A percentile compares a stretch with the other conserved stretches of the same genome.
These are phyloP conservation scores for Panthera tigris DNA, from an alignment of 2,113 vertebrate species.

Conservation along the genomic window DNA sequence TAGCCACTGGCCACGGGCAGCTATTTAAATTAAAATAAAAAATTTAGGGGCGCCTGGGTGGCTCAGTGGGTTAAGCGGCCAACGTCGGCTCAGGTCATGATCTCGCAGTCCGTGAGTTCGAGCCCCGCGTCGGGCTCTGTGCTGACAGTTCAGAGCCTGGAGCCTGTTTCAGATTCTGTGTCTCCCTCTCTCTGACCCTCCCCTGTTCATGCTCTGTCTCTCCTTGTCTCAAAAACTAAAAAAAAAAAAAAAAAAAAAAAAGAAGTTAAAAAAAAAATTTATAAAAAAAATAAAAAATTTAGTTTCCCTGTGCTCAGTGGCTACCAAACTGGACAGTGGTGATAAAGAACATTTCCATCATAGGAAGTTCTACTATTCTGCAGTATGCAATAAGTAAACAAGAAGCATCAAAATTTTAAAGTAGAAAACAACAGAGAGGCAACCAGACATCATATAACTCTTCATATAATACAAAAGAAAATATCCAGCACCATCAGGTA, in stretches of 20 bases:
- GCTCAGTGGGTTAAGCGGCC: no score
- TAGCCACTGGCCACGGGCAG: not conserved
- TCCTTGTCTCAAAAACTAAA: no score
- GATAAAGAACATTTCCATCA: not conserved
- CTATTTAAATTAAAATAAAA: constrained; percentile 14
- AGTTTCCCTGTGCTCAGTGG: not conserved
- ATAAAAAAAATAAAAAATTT: not conserved
- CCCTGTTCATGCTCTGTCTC: no score
- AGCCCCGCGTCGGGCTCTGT: no score
- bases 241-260: no score
- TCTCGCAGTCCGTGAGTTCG: no score
- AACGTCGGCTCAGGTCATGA: no score
- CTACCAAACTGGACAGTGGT: not conserved
- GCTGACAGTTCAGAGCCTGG: no score
- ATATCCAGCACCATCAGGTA: not conserved
- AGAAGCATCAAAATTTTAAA: constrained; percentile 16
- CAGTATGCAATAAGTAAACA: not conserved
- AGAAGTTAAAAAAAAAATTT: no score
- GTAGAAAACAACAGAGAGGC: not conserved
- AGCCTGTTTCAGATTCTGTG: no score
- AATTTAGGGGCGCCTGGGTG: not conserved
- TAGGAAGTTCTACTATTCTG: not conserved
- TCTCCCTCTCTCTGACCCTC: no score
- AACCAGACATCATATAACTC: not conserved
- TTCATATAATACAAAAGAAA: not conserved